A percentile compares a stretch with the other conserved stretches of the same genome.
Conservation (phyloP, 2,797 vertebrate species). For the Somateria mollissima region DNA sequence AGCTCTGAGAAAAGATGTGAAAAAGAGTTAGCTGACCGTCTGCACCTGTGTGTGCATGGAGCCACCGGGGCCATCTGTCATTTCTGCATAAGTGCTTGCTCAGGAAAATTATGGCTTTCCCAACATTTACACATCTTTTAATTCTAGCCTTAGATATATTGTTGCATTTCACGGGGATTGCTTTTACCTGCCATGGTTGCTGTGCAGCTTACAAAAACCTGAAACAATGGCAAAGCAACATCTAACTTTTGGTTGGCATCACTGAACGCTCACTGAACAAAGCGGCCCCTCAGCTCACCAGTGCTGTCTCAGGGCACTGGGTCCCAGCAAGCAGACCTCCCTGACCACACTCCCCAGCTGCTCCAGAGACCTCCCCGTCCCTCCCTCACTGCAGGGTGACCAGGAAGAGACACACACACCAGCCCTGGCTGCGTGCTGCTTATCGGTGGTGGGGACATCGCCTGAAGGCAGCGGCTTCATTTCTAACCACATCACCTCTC, state of each 20-base stretch:
- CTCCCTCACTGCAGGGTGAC: background rate
- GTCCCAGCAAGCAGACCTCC: background rate
- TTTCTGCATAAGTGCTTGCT: background rate
- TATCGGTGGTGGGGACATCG: accelerated
- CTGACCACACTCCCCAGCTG: background rate
- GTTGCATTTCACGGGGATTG: background rate
- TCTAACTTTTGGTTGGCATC: background rate
- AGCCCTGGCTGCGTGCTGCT: background rate
- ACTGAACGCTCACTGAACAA: background rate
- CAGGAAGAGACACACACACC: accelerated
- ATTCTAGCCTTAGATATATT: background rate
- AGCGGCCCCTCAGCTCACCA: accelerated
- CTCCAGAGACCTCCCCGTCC: background rate
- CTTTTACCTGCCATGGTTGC: background rate
- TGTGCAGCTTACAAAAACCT: accelerated
- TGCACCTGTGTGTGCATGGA: accelerated
- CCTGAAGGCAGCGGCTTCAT: background rate
- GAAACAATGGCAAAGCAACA: background rate
- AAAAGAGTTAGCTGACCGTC: background rate
- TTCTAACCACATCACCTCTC: background rate
- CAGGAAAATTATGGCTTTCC: background rate
- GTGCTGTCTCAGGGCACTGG: background rate
- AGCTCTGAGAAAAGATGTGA: background rate
- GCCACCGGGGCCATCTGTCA: background rate
- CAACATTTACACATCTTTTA: background rate